phyloP scores from a whole-genome alignment of 2,797 vertebrate species.

The Rhinichthys osculus region DNA sequence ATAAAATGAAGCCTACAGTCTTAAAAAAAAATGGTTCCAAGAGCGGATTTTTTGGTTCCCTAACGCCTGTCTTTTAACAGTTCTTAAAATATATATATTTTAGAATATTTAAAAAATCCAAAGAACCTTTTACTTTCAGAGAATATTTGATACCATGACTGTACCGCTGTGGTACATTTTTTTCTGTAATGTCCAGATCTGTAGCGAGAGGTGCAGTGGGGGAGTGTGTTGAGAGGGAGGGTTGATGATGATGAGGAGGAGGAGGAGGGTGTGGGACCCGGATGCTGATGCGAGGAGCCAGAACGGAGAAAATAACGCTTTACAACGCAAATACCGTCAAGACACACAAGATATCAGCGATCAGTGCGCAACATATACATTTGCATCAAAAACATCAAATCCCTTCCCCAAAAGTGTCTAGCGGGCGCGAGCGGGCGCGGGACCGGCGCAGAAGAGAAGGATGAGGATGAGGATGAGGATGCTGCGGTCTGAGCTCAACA shows the following conservation, averaged over 20 bases:
- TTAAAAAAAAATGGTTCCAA: not conserved
- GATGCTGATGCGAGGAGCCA: constrained; percentile 81
- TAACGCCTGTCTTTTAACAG: not conserved
- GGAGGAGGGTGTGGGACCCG: constrained; percentile 69
- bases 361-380: not conserved
- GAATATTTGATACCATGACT: not conserved
- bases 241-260: constrained; percentile 21
- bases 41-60: not conserved
- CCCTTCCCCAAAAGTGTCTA: not conserved
- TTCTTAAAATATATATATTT: too few species aligned
- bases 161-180: not conserved
- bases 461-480: constrained; percentile 52
- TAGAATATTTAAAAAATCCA: not conserved
- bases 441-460: constrained; percentile 50
- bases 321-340: constrained; percentile 6
- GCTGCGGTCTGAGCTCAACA: constrained; percentile 59
- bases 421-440: constrained; percentile 44
- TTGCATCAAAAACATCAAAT: not conserved
- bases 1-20: not conserved
- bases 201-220: constrained; percentile 20
- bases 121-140: not conserved
- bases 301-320: constrained; percentile 69
- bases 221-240: constrained; percentile 29
- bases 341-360: not conserved
- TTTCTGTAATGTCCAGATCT: not conserved